Evolutionary conservation across 1,140 invertebrate species (phyloP), one percentile per base, ranked within the genome.

Genomic region (Nomia melanderi): DNA sequence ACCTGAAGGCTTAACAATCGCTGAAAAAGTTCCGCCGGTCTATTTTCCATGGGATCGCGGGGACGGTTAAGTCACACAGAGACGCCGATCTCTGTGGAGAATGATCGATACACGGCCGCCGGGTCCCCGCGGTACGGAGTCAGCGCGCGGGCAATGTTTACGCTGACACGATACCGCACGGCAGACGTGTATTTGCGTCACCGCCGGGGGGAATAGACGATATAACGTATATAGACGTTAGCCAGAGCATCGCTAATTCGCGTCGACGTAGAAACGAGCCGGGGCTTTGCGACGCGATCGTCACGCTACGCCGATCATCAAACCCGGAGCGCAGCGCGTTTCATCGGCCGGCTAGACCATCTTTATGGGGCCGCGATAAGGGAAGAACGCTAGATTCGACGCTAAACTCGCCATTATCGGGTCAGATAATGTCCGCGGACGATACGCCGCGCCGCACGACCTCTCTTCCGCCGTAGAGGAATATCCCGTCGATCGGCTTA

Each of bases 161-260:
- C 74, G 56, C 74, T 70, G 41, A 77, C 63, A 57, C 66, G 74
- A 77, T 77, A 70, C 65, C 31, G 17, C 70, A 29, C 59, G 56
- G 67, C 29, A 75, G 50, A 27, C 53, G 53, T 57, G 74, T 70
- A 77, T 77, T 77, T 77, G 66, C 74, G 74, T 50, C 65, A 33
- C 59, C 54, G 54, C 44, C 39, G 54, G 53, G 54, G 20, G 65
- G 39, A 70, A 70, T 70, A 59, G 56, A 60, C 53, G 56, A 66
- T 47, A 56, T 44, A 60, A 59, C 62, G 31, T 41, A 62, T 73
- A 77, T 63, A 71, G 66, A 71, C 47, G 57, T 69, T 81, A 81
- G 66, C 66, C 57, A n/a, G 41, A 69, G 56, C 76, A 53, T 74
- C 62, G 70, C 70, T 83, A 83, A 82, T 83, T 82, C 65, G 36